Base-by-base conservation (phyloP, 2,888 invertebrate species). In the Chorisops tibialis region DNA sequence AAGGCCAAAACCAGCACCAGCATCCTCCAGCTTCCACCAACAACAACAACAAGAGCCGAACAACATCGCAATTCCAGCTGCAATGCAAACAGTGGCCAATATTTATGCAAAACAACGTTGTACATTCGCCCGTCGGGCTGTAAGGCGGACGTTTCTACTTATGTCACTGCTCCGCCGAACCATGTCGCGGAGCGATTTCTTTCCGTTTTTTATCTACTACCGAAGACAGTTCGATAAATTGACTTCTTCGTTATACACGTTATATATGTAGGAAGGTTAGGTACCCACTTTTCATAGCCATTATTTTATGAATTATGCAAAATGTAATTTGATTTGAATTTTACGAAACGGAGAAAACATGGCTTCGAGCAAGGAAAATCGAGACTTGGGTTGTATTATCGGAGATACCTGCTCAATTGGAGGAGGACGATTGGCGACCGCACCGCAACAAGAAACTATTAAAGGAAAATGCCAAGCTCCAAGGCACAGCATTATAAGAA, bases 281-380 rank as follows among this genome's bases (percentile, higher is more conserved):
- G 30, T 30, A 30, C 30, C 30, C 9, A 30, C 30, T 30, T 30
- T 41, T 38, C 50, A 19, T 22, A 18, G 43, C 24, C 39, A 59
- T 63, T 63, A 63, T 59, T 14, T 59, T 63, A 63, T 63, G 63
- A 63, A 63, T 63, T 63, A 63, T 63, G 63, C 63, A 63, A 63
- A 59, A 62, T 50, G 58, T 58, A 62, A 62, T 62, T 62, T 62
- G 62, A 62, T 58, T 62, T 62, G 50, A 62, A 62, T 56, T 62
- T 56, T 62, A 35, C 61, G 47, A 61, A 51, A 52, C 38, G 52
- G 47, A 24, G 37, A 41, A 45, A 30, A 54, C 41, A 54, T 41
- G 52, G 41, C 22, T 39, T 30, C 30, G 30, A 37, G 12, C 35
- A 30, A 16, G 50, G 22, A 24, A 30, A 30, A 30, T 30, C 30